These are phyloP conservation scores for Sternarchorhynchus goeldii DNA, from an alignment of 2,797 vertebrate species.

Conservation along the genomic window DNA sequence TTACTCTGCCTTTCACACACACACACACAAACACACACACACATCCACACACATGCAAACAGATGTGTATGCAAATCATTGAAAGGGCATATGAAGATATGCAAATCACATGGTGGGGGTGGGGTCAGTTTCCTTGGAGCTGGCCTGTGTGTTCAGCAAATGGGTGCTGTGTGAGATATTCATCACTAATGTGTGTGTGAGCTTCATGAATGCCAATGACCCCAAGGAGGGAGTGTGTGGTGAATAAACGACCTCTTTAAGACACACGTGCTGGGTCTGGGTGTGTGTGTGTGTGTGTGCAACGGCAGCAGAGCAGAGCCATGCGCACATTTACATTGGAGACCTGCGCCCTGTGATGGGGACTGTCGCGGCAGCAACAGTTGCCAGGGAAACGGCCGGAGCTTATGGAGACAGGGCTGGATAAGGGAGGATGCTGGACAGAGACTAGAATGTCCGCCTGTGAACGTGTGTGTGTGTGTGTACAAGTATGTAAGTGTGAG, in stretches of 20 bases:
- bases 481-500: too few relatives aligned
- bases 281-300: neutral
- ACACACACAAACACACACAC: slow-evolving; percentile 59
- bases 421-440: slow-evolving; percentile 58
- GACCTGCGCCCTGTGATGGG: slow-evolving; percentile 66
- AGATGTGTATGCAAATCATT: slow-evolving; percentile 71
- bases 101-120: slow-evolving; percentile 18
- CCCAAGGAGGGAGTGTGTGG: slow-evolving; percentile 13
- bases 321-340: slow-evolving; percentile 68
- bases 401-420: slow-evolving; percentile 60
- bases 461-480: slow-evolving; percentile 42
- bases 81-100: slow-evolving; percentile 59
- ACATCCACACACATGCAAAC: slow-evolving; percentile 63
- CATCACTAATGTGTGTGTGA: slow-evolving; percentile 43
- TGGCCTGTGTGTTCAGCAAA: slow-evolving; percentile 38
- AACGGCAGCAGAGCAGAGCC: slow-evolving; percentile 53
- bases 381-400: slow-evolving; percentile 78
- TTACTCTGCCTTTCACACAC: slow-evolving; percentile 39
- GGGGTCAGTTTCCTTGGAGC: slow-evolving; percentile 31
- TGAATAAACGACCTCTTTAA: neutral
- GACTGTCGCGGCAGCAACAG: slow-evolving; percentile 76
- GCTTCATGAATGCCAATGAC: slow-evolving; percentile 45
- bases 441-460: slow-evolving; percentile 19
- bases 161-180: slow-evolving; percentile 34
- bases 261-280: neutral